Base-by-base conservation (phyloP, 2,113 vertebrate genomes). In the Seriola quinqueradiata region DNA sequence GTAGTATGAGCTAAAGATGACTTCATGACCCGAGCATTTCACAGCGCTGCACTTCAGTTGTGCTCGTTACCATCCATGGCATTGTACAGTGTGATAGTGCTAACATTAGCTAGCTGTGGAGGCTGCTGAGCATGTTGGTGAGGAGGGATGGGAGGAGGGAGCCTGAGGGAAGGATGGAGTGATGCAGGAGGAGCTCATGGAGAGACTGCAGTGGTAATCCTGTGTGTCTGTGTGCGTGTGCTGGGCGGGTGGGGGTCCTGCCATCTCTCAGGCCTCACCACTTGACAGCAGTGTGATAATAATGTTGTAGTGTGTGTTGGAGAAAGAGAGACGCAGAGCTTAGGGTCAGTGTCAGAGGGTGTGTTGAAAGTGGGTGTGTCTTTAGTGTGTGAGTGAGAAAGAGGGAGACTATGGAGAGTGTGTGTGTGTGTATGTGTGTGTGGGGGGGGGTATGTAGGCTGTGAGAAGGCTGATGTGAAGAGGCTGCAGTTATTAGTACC, bases 221-320 rank as follows among this genome's bases (percentile, higher is more conserved):
- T 84, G 57, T 44, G 21, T 63, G 61, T 76, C 21, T 44, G 23
- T 50, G 63, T 58, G 36, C n/a, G 19, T 57, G 57, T 40, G 69
- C 17, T 55, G 65, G 4, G 38, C 59, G 72, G 23, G 19, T 61
- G 44, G 57, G 77, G 16, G 80, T 76, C 48, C 38, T 64, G 78
- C 13, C 78, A 64, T 28, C 50, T 80, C 65, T 75, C 52, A 68
- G 59, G 72, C 64, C 46, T 76, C 77, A 60, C 71, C 64, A 21
- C 50, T 82, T 82, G 23, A 81, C 83, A 83, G 28, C 46, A 58
- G 28, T n/a, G 42, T 75, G 82, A 75, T 84, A 83, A 85, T 81
- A 73, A 82, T 71, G 83, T 42, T 21, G 14, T 5, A 0, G 32
- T 82, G 63, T 28, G 46, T 80, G 81, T 68, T 59, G n/a, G 46